Evolutionary conservation across 2,797 vertebrate genomes (phyloP).

Genomic region (Tachyglossus aculeatus): DNA sequence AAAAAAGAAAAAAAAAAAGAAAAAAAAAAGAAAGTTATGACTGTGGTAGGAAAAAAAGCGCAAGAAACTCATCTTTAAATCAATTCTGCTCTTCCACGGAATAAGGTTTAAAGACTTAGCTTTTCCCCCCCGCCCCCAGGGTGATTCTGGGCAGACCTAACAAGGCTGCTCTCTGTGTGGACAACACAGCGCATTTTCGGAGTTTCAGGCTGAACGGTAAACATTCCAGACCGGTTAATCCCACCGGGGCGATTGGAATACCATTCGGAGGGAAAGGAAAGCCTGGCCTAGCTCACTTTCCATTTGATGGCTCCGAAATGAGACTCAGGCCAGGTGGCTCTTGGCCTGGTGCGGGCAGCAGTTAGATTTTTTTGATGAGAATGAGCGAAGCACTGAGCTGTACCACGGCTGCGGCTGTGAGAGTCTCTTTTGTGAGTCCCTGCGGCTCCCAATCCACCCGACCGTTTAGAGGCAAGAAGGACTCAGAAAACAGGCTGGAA

Average conservation of each 20-base stretch:
- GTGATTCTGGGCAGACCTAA: conserved; percentile 72
- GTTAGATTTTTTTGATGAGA: conserved; percentile 36
- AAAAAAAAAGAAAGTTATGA: conserved; percentile 74
- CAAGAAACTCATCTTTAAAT: conserved; percentile 75
- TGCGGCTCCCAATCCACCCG: neutral
- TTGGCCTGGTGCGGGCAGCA: neutral
- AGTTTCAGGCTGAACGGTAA: no score
- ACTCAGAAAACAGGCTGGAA: conserved; percentile 26
- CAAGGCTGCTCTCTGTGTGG: conserved; percentile 65
- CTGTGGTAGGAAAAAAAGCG: conserved; percentile 70
- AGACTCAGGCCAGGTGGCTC: neutral
- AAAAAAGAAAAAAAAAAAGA: conserved; percentile 70
- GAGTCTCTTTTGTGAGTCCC: neutral
- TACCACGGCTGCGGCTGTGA: conserved; percentile 42
- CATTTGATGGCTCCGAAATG: conserved; percentile 22
- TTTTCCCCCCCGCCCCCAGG: conserved; percentile 68
- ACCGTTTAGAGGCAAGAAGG: conserved; percentile 29
- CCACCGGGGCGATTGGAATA: conserved; percentile 25
- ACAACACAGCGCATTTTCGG: conserved; percentile 57
- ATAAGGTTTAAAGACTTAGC: conserved; percentile 69
- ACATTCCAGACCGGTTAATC: no score
- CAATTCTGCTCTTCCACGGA: conserved; percentile 73
- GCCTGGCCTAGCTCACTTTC: conserved; percentile 27
- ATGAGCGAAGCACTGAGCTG: conserved; percentile 2
- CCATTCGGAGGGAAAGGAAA: conserved; percentile 47